A percentile compares a stretch with the other conserved stretches of the same genome.
These are phyloP conservation scores for Andricus curvator DNA, from an alignment of 2,888 invertebrate species.

Conservation along the genomic window DNA sequence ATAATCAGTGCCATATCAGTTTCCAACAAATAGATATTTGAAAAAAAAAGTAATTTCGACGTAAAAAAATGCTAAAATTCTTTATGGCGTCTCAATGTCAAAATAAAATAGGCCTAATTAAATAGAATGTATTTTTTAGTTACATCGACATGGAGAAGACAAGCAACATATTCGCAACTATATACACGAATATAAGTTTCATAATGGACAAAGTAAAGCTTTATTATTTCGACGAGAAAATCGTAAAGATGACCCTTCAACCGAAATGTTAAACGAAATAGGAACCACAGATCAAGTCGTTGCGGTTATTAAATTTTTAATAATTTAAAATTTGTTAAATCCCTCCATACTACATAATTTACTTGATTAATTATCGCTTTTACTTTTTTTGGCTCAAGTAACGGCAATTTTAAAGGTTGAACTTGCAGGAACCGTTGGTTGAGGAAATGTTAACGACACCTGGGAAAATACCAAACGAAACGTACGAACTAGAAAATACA, in stretches of 20 bases:
- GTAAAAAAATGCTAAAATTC: no score
- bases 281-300: constrained; percentile 62
- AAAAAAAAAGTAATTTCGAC: no score
- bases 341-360: neutral
- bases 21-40: no score
- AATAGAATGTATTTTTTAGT: neutral
- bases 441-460: constrained; percentile 23
- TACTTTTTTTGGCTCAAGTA: no score
- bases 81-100: neutral
- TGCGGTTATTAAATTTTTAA: constrained; percentile 55
- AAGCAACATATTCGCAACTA: neutral
- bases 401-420: neutral
- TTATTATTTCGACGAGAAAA: constrained; percentile 1
- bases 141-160: neutral
- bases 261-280: constrained; percentile 60
- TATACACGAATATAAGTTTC: neutral
- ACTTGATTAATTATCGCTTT: neutral
- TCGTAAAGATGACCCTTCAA: constrained; percentile 49
- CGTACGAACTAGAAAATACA: constrained; percentile 24
- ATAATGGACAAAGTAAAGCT: neutral
- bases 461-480: constrained; percentile 30
- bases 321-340: neutral
- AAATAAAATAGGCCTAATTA: neutral
- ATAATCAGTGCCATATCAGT: neutral
- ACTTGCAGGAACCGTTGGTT: neutral